Conservation (phyloP, 2,888 invertebrate genomes). For the Drosophila affinis region DNA sequence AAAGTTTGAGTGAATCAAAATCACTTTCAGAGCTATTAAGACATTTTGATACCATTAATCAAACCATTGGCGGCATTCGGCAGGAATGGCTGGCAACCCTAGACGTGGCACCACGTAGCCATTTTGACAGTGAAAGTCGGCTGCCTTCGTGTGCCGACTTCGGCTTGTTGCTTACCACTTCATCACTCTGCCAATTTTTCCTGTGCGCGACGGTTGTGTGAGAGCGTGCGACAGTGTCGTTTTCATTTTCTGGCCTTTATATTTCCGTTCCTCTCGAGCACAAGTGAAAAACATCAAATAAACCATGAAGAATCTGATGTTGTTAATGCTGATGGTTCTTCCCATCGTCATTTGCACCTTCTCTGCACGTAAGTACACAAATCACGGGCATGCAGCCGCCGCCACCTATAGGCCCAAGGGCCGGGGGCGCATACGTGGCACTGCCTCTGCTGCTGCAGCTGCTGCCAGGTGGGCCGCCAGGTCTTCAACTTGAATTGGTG, state of each 20-base stretch:
- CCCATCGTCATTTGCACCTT: constrained; percentile 89
- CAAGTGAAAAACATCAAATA: constrained; percentile 34
- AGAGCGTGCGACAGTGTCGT: constrained; percentile 21
- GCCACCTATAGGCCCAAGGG: constrained; percentile 3
- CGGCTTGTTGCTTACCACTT: constrained; percentile 43
- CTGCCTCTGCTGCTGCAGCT: constrained; percentile 8
- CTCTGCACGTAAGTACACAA: constrained; percentile 87
- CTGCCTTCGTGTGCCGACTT: constrained; percentile 58
- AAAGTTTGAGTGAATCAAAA: constrained; percentile 22
- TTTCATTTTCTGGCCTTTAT: constrained; percentile 32
- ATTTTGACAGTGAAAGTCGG: constrained; percentile 72
- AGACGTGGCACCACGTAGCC: constrained; percentile 71
- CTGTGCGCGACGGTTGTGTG: constrained; percentile 50
- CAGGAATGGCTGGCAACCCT: constrained; percentile 45
- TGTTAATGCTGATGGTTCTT: constrained; percentile 87
- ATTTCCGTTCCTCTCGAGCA: constrained; percentile 26
- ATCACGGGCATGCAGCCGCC: neutral
- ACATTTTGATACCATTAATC: neutral
- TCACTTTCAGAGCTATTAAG: neutral
- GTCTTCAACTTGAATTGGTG: neutral
- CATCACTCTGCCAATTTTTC: constrained; percentile 55
- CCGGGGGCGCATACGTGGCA: constrained; percentile 61
- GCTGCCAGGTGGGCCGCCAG: constrained; percentile 17
- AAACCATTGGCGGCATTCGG: constrained; percentile 2
- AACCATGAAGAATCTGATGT: constrained; percentile 88